phyloP scores from a whole-genome alignment of 37 sponge, comb jelly and placozoan genomes.

The Mnemiopsis leidyi region DNA sequence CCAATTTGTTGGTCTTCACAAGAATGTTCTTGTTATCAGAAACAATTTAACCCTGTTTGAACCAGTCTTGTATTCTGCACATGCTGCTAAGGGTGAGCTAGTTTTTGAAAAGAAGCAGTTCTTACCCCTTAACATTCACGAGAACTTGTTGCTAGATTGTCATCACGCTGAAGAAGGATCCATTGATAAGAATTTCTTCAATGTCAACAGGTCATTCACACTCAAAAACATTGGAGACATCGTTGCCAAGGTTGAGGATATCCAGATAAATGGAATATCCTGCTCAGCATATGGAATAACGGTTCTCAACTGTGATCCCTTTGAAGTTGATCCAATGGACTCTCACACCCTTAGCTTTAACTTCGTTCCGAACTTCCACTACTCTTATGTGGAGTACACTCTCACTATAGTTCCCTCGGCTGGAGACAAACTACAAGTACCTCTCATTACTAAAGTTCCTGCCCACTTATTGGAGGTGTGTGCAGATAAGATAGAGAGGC shows the following conservation, averaged over 20 bases:
- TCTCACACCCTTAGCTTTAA: slow-evolving; percentile 12
- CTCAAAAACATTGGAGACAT: slow-evolving; percentile 29
- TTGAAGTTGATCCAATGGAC: not conserved
- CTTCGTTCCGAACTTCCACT: slow-evolving; percentile 47
- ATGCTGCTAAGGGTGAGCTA: slow-evolving; percentile 38
- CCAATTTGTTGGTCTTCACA: slow-evolving; percentile 19
- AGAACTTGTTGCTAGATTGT: slow-evolving; percentile 17
- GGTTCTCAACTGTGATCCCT: not conserved
- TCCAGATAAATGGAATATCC: slow-evolving; percentile 4
- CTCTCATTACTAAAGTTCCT: slow-evolving; percentile 47
- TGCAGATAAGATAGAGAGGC: slow-evolving; percentile 13
- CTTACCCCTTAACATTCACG: not conserved
- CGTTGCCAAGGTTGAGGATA: not conserved
- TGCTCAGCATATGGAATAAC: slow-evolving; percentile 28
- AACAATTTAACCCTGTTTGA: slow-evolving; percentile 56
- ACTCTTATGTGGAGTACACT: slow-evolving; percentile 45
- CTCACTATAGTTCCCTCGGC: slow-evolving; percentile 16
- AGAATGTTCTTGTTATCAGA: slow-evolving; percentile 36
- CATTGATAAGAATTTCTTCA: not conserved
- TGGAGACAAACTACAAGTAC: slow-evolving; percentile 16
- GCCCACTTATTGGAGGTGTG: slow-evolving; percentile 22
- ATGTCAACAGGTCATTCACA: slow-evolving; percentile 43
- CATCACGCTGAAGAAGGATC: not conserved
- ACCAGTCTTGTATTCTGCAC: not conserved
- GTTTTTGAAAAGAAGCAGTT: slow-evolving; percentile 27